phyloP scores from a whole-genome alignment of 2,113 vertebrate species.

The Ptychochromis oligacanthus region DNA sequence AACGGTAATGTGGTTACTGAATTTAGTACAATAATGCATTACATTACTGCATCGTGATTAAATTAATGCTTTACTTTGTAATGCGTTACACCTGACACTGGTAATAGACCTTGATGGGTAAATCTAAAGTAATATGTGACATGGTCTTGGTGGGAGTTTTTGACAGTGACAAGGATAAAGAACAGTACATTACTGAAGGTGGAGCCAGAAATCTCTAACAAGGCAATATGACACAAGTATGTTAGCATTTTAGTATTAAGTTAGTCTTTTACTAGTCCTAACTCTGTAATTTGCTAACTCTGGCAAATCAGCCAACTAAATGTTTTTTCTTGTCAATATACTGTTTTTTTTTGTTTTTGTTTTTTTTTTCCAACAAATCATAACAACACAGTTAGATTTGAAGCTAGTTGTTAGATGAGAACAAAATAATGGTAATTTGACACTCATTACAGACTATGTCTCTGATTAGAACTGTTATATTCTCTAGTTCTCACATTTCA shows the following conservation, averaged over 20 bases:
- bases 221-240: background rate
- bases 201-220: background rate
- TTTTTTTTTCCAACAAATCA: background rate
- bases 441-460: background rate
- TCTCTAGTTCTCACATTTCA: conserved; percentile 3
- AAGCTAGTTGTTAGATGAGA: background rate
- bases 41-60: no score
- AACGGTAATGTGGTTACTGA: background rate
- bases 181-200: background rate
- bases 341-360: background rate
- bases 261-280: background rate
- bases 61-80: background rate
- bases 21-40: background rate
- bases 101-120: background rate
- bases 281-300: no score
- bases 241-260: background rate
- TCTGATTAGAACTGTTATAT: background rate
- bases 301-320: background rate
- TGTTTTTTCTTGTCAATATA: background rate
- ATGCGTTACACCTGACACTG: background rate
- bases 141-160: background rate
- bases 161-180: background rate
- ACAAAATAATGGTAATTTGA: background rate
- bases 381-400: background rate
- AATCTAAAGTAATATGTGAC: background rate